Evolutionary conservation across 2,888 invertebrate genomes (phyloP).

Genomic region (Stenchaetothrips biformis): DNA sequence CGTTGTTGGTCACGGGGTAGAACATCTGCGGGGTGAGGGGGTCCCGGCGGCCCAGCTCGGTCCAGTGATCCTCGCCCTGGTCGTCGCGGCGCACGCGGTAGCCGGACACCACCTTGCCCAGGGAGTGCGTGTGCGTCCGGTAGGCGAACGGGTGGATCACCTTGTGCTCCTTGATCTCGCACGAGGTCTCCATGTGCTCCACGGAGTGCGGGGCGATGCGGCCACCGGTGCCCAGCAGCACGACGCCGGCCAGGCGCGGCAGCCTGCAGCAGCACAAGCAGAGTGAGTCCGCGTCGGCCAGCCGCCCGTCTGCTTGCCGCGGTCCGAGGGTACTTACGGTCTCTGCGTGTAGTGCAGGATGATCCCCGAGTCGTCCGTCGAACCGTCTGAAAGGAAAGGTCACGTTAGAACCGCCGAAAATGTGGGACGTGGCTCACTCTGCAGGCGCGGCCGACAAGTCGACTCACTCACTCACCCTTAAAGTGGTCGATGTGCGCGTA

Average conservation of each 20-base stretch:
- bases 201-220: constrained; percentile 61
- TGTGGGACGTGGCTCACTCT: background rate
- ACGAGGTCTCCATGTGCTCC: constrained; percentile 89
- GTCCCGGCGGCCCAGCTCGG: constrained; percentile 75
- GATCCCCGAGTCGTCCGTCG: constrained; percentile 80
- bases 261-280: constrained; percentile 54
- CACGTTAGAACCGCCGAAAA: background rate
- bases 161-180: constrained; percentile 72
- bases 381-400: constrained; percentile 57
- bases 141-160: constrained; percentile 91
- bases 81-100: constrained; percentile 62
- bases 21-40: constrained; percentile 93
- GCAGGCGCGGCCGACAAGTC: background rate
- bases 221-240: constrained; percentile 84
- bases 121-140: constrained; percentile 86
- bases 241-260: constrained; percentile 84
- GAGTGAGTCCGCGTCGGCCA: background rate
- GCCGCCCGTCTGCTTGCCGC: background rate
- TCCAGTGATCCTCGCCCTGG: constrained; percentile 65
- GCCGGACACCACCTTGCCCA: constrained; percentile 78
- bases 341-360: constrained; percentile 70
- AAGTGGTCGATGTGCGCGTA: constrained; percentile 65
- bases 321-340: constrained; percentile 52
- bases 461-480: constrained; percentile 49
- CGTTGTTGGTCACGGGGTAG: constrained; percentile 65